A percentile compares a stretch with the other conserved stretches of the same genome.
These are phyloP conservation scores for Cordilura impudica DNA, from an alignment of 2,888 invertebrate genomes.

Conservation along the genomic window DNA sequence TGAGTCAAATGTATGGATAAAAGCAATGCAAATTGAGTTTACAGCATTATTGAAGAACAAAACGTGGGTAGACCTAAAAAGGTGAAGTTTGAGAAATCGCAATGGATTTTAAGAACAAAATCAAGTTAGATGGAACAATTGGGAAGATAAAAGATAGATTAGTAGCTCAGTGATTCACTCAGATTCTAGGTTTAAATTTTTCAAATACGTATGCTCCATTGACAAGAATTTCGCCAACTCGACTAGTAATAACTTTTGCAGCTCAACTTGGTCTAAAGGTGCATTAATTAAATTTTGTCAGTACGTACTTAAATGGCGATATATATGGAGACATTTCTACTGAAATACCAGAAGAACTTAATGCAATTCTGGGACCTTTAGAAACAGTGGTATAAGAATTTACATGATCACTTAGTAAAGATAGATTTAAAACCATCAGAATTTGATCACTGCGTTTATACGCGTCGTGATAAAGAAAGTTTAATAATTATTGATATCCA, in stretches of 20 bases:
- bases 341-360: neutral
- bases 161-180: conserved; percentile 69
- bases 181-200: conserved; percentile 68
- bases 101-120: conserved; percentile 67
- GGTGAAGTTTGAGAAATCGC: no score
- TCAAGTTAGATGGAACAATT: neutral
- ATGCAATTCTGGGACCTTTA: neutral
- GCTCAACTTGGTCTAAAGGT: neutral
- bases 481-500: neutral
- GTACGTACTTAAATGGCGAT: neutral
- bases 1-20: neutral
- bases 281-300: neutral
- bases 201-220: conserved; percentile 66
- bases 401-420: neutral
- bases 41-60: no score
- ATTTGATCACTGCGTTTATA: neutral
- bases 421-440: neutral
- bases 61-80: conserved; percentile 63
- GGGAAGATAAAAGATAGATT: conserved; percentile 46
- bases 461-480: neutral
- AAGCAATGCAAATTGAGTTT: conserved; percentile 5
- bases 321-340: neutral
- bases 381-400: neutral
- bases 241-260: neutral
- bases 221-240: conserved; percentile 42